Evolutionary conservation across 2,888 invertebrate species (phyloP).

Genomic region (Pseudoips prasinana): DNA sequence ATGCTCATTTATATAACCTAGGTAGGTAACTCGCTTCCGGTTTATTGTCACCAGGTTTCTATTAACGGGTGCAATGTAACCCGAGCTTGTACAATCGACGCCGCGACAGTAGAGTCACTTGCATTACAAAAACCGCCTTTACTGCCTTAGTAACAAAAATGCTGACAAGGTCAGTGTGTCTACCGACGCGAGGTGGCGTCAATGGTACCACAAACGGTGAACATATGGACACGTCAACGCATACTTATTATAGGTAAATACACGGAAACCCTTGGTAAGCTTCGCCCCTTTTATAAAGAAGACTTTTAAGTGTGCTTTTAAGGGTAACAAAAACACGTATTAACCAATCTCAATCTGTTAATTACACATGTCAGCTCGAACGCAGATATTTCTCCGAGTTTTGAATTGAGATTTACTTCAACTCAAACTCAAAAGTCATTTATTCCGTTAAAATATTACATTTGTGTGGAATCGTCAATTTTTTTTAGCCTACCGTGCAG

Average conservation of each 20-base stretch:
- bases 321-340: conserved; percentile 6
- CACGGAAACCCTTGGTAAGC: conserved; percentile 66
- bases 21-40: conserved; percentile 10
- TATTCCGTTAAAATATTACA: no score
- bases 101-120: no score
- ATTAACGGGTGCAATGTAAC: conserved; percentile 34
- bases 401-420: no score
- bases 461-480: no score
- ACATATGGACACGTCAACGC: conserved; percentile 32
- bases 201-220: conserved; percentile 31
- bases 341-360: not conserved
- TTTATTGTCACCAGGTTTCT: conserved; percentile 20
- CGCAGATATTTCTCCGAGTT: no score
- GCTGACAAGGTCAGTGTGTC: no score
- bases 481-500: no score
- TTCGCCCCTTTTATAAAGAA: conserved; percentile 61
- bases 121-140: no score
- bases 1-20: not conserved
- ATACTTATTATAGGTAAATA: conserved; percentile 39
- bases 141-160: no score
- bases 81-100: conserved; percentile 38
- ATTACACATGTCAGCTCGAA: no score
- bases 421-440: no score
- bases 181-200: no score
- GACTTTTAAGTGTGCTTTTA: conserved; percentile 45